A percentile compares a stretch with the other conserved stretches of the same genome.
phyloP scores from a whole-genome alignment of 2,888 invertebrate genomes.

The Plebejus anna region DNA sequence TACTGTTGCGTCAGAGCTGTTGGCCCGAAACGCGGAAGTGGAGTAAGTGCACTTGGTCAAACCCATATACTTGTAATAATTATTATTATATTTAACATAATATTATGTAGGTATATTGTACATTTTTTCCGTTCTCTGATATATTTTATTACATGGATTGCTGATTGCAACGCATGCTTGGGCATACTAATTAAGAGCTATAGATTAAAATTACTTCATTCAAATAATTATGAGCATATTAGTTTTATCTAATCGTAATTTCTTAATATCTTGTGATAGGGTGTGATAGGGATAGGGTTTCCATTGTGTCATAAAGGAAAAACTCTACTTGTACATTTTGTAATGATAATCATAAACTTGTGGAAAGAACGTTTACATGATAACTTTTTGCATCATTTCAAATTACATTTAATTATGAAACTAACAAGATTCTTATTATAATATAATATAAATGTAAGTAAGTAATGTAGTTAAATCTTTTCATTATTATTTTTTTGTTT shows the following conservation, averaged over 20 bases:
- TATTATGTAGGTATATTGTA: not conserved
- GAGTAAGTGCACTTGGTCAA: constrained; percentile 23
- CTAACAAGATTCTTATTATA: too few relatives aligned
- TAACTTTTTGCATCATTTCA: too few relatives aligned
- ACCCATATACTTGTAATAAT: not conserved
- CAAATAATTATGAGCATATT: not conserved
- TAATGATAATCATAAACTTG: not conserved
- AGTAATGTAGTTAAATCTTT: too few relatives aligned
- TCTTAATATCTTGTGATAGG: constrained; percentile 1
- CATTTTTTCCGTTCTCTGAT: constrained; percentile 1
- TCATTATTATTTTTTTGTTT: too few relatives aligned
- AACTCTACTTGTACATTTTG: not conserved
- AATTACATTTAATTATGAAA: too few relatives aligned
- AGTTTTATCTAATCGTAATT: constrained; percentile 10
- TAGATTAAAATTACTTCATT: constrained; percentile 22
- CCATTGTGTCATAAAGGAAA: not conserved
- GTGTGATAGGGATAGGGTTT: too few relatives aligned
- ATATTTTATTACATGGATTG: constrained; percentile 6
- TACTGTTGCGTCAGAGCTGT: constrained; percentile 42
- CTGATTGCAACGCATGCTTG: constrained; percentile 16
- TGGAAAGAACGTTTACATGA: not conserved
- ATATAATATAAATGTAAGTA: too few relatives aligned
- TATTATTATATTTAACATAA: not conserved
- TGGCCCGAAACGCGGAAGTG: constrained; percentile 51
- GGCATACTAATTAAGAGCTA: constrained; percentile 11